These are phyloP conservation scores for Ectemnius continuus DNA, from an alignment of 2,888 invertebrate species.

Conservation along the genomic window DNA sequence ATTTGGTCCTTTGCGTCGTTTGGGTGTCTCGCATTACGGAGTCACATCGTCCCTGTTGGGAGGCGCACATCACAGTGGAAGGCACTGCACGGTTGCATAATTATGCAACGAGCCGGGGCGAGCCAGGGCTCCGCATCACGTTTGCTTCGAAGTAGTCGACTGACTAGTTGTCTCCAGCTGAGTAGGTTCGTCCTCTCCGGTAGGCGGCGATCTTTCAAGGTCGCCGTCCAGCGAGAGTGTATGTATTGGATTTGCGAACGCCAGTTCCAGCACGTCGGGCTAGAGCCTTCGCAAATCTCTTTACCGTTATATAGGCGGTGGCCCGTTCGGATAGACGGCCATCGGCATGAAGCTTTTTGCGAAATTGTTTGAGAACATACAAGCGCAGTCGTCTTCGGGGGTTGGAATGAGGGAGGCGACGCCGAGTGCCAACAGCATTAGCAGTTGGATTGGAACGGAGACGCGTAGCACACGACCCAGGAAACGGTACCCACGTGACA, in stretches of 20 bases:
- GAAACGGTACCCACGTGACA: constrained; percentile 89
- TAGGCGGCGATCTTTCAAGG: too few species aligned
- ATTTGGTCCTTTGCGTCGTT: too few species aligned
- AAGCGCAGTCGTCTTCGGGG: constrained; percentile 90
- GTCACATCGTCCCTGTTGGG: too few species aligned
- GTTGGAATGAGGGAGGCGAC: constrained; percentile 95
- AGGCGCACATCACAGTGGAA: too few species aligned
- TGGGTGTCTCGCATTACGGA: too few species aligned
- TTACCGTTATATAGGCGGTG: constrained; percentile 88
- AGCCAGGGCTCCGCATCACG: too few species aligned
- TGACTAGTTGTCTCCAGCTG: too few species aligned
- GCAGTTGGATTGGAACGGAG: constrained; percentile 95
- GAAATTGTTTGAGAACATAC: constrained; percentile 91
- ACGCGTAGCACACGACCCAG: constrained; percentile 93
- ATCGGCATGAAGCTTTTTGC: constrained; percentile 92
- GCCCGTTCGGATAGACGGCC: constrained; percentile 94
- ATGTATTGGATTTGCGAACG: background rate
- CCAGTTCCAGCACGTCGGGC: background rate
- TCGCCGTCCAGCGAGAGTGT: too few species aligned
- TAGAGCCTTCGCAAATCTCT: background rate
- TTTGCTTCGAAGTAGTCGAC: too few species aligned
- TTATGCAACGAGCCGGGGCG: too few species aligned
- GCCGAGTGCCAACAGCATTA: constrained; percentile 94
- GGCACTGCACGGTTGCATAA: too few species aligned
- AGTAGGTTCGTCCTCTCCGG: too few species aligned